These are phyloP conservation scores for Dysmachus trigonus DNA, from an alignment of 2,888 invertebrate genomes.

Conservation along the genomic window DNA sequence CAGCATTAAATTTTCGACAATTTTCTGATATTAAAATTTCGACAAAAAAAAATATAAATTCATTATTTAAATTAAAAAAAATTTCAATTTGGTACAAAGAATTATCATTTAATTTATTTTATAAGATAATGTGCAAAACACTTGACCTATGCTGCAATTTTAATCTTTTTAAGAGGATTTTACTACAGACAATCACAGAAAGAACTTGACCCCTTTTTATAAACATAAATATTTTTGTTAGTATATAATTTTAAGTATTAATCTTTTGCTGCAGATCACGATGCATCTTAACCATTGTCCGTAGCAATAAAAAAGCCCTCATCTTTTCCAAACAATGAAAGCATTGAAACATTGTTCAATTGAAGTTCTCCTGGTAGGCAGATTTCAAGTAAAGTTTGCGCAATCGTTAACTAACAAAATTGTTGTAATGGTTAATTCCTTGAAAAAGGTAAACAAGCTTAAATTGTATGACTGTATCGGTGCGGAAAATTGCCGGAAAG, in stretches of 20 bases:
- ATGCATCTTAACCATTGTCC: background rate
- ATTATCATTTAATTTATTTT: too few relatives aligned
- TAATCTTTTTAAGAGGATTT: too few relatives aligned
- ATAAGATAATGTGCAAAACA: too few relatives aligned
- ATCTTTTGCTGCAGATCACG: background rate
- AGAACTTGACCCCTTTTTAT: background rate
- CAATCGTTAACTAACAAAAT: background rate
- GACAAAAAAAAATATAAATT: too few relatives aligned
- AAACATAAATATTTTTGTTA: background rate
- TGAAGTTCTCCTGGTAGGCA: background rate
- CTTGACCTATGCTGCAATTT: too few relatives aligned
- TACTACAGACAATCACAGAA: background rate
- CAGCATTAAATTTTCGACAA: too few relatives aligned
- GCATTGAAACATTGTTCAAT: background rate
- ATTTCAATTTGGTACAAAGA: too few relatives aligned
- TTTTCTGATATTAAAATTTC: too few relatives aligned
- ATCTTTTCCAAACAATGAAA: background rate
- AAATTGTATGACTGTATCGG: background rate
- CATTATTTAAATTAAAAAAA: too few relatives aligned
- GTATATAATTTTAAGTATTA: background rate
- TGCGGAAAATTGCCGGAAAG: background rate
- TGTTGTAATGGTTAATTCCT: background rate
- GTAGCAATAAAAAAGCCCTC: background rate
- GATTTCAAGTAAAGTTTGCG: background rate
- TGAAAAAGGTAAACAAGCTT: background rate